phyloP scores from a whole-genome alignment of 1,140 invertebrate species.

The Olivierus martensii region DNA sequence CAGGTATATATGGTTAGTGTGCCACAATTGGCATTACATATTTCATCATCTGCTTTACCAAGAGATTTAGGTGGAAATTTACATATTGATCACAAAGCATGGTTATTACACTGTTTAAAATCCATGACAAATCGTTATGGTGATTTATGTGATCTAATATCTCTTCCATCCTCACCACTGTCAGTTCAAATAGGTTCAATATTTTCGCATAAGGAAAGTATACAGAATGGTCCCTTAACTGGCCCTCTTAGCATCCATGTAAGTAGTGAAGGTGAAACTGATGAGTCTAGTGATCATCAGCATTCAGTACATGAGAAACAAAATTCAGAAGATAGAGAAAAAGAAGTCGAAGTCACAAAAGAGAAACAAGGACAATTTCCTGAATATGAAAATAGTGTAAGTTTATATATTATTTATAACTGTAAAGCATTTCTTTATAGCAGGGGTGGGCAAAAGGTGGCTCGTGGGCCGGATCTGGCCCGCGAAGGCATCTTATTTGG shows the following conservation, averaged over 20 bases:
- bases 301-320: constrained; percentile 29
- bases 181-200: background rate
- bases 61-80: constrained; percentile 69
- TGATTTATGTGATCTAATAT: constrained; percentile 26
- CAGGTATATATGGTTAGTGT: constrained; percentile 83
- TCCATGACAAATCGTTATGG: constrained; percentile 47
- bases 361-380: constrained; percentile 1
- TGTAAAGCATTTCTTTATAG: too few relatives aligned
- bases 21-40: constrained; percentile 42
- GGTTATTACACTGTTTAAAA: constrained; percentile 60
- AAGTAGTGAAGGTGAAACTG: constrained; percentile 14
- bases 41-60: constrained; percentile 61
- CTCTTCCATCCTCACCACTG: constrained; percentile 10
- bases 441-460: too few relatives aligned
- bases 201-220: background rate
- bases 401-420: too few relatives aligned
- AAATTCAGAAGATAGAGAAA: constrained; percentile 26
- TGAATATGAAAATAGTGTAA: too few relatives aligned
- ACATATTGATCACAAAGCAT: constrained; percentile 71
- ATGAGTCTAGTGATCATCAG: constrained; percentile 11
- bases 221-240: background rate
- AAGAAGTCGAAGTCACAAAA: constrained; percentile 21
- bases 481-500: too few relatives aligned
- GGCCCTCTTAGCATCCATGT: background rate
- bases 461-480: too few relatives aligned